phyloP scores from a whole-genome alignment of 2,888 invertebrate species.

The Diarsia dahlii region DNA sequence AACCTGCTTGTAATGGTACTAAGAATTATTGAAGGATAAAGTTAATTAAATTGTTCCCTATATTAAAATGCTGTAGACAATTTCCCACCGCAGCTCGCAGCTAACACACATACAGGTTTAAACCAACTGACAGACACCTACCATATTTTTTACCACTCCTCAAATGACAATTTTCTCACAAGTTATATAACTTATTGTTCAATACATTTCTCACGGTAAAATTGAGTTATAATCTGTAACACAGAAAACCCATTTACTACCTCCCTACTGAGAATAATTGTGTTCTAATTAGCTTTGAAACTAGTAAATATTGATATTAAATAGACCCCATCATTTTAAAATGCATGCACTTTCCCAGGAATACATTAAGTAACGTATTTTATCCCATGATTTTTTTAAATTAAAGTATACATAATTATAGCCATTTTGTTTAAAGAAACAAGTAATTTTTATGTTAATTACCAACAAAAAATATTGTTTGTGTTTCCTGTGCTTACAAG shows the following conservation, averaged over 20 bases:
- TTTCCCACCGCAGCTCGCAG: conserved; percentile 26
- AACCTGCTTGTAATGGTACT: neutral
- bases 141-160: neutral
- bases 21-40: neutral
- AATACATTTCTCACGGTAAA: conserved; percentile 50
- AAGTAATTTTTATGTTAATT: neutral
- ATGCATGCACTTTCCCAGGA: too few species aligned
- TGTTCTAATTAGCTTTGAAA: neutral
- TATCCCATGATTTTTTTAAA: too few species aligned
- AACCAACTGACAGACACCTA: conserved; percentile 2
- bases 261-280: neutral
- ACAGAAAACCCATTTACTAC: conserved; percentile 26
- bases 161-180: conserved; percentile 39
- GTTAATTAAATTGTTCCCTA: neutral
- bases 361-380: too few species aligned
- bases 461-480: neutral
- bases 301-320: neutral
- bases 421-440: neutral
- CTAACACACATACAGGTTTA: neutral
- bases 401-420: too few species aligned
- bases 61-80: neutral
- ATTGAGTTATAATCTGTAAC: conserved; percentile 19
- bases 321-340: neutral
- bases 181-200: conserved; percentile 50
- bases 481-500: neutral